Evolutionary conservation across 2,113 vertebrate genomes (phyloP).

Genomic region (Podiceps cristatus): DNA sequence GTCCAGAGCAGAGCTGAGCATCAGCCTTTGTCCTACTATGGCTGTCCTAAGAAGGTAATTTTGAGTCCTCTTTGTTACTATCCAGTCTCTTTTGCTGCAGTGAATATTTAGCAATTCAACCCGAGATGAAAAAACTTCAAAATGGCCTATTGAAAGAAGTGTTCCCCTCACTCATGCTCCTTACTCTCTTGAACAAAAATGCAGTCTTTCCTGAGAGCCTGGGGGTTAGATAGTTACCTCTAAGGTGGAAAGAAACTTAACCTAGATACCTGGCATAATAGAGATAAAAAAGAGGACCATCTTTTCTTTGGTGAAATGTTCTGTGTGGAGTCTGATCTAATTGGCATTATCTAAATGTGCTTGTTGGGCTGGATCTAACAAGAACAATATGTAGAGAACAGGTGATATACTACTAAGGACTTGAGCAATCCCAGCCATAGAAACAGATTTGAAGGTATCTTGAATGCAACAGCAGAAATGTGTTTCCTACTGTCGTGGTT

Average conservation of each 20-base stretch:
- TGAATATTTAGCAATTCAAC: neutral
- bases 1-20: neutral
- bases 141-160: neutral
- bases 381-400: neutral
- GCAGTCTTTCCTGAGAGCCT: neutral
- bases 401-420: neutral
- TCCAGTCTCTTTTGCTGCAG: neutral
- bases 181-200: neutral
- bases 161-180: neutral
- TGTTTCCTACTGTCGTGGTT: neutral
- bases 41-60: neutral
- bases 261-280: rapidly evolving
- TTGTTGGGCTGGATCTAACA: neutral
- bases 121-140: neutral
- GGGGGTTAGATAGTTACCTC: neutral
- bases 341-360: neutral
- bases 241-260: neutral
- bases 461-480: neutral
- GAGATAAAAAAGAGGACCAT: neutral
- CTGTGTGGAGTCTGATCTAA: neutral
- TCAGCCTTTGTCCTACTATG: neutral
- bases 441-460: neutral
- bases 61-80: neutral
- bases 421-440: neutral
- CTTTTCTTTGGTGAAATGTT: neutral